phyloP scores from a whole-genome alignment of 2,888 invertebrate species.

The Acleris laterana region DNA sequence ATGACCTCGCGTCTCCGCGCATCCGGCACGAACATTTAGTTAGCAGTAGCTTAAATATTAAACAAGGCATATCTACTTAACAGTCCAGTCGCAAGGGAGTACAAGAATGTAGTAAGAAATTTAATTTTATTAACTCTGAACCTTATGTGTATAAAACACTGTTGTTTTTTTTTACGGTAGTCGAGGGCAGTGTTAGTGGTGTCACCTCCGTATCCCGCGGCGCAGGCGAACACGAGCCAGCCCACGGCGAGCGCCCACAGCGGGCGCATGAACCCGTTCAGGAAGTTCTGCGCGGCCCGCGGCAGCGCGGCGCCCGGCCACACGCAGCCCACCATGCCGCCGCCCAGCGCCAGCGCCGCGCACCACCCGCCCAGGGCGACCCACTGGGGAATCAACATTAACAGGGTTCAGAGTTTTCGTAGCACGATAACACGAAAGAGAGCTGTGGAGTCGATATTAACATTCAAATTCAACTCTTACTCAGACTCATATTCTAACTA shows the following conservation, averaged over 20 bases:
- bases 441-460: no score
- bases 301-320: slow-evolving; percentile 19
- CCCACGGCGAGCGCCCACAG: slow-evolving; percentile 56
- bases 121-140: no score
- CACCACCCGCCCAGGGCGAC: background rate
- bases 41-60: no score
- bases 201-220: slow-evolving; percentile 63
- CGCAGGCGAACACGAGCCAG: slow-evolving; percentile 64
- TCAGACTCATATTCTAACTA: no score
- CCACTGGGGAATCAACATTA: slow-evolving; percentile 11
- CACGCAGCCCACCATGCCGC: slow-evolving; percentile 15
- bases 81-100: background rate
- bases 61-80: no score
- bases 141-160: no score
- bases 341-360: slow-evolving; percentile 3
- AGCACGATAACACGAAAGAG: background rate
- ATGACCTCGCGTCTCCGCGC: no score
- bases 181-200: background rate
- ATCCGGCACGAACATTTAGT: no score
- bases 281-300: slow-evolving; percentile 38
- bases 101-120: background rate
- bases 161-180: no score
- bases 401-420: background rate
- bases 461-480: no score
- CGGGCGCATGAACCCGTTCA: slow-evolving; percentile 51